Evolutionary conservation across 92 coral and sea anemone species (phyloP).

Genomic region (Actinernus sp.): DNA sequence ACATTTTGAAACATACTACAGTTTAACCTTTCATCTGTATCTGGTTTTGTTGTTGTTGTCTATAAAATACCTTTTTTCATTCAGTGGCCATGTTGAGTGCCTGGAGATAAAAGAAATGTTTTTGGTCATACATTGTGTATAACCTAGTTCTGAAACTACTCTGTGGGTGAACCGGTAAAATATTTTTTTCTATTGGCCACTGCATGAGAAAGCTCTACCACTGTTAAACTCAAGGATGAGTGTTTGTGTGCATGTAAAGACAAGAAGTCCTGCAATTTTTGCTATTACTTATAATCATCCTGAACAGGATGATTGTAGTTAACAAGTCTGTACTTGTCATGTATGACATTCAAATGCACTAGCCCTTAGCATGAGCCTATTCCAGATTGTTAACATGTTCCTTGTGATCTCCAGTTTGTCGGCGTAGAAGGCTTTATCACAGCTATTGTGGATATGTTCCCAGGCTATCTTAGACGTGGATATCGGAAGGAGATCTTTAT

Average conservation of each 20-base stretch:
- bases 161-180: too few species aligned
- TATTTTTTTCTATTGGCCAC: too few species aligned
- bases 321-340: neutral
- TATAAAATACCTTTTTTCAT: neutral
- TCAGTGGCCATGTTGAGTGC: neutral
- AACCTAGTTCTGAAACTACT: too few species aligned
- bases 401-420: slow-evolving; percentile 62
- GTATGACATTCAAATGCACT: neutral
- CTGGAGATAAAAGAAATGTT: too few species aligned
- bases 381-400: neutral
- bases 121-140: too few species aligned
- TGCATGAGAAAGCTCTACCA: too few species aligned
- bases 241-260: too few species aligned
- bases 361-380: neutral
- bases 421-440: slow-evolving; percentile 91
- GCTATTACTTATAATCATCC: too few species aligned
- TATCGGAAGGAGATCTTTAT: slow-evolving; percentile 86
- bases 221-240: too few species aligned
- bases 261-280: too few species aligned
- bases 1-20: too few species aligned
- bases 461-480: slow-evolving; percentile 77
- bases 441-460: slow-evolving; percentile 88
- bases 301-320: neutral
- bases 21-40: too few species aligned
- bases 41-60: slow-evolving; percentile 9